Base-by-base conservation (phyloP, 2,113 vertebrate species). In the Ploceus nigricollis region DNA sequence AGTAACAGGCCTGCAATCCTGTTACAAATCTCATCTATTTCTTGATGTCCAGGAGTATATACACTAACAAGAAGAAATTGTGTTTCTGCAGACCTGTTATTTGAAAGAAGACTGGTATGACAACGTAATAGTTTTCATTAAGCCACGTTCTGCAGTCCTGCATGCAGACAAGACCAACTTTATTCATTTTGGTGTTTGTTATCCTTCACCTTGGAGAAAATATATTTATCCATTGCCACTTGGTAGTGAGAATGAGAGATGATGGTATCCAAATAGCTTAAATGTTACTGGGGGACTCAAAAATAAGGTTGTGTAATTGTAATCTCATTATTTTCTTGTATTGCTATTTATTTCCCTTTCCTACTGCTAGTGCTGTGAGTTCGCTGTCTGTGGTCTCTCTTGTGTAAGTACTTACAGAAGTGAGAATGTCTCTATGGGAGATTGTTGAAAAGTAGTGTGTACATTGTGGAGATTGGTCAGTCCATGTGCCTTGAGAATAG, bases 11-110 rank as follows among this genome's bases (percentile, higher is more conserved):
- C 16, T 86, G 51, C 44, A 71, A 3, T 83, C 66, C 23, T 48
- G 0, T 48, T 66, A 31, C 2, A 17, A 25, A 31, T 31, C 31
- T 14, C 15, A 1, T 40, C 0, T 64, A 40, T 58, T 73, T 75
- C 8, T n/a, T 30, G 4, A 42, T 71, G 25, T 75, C 90, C 35
- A n/a, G 44, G n/a, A 60, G 13, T 28, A 47, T 39, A 20, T 76
- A 5, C 31, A 17, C 9, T 51, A 72, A 33, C 2, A 83, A 65
- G 30, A 71, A 44, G 40, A 91, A 60, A 60, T 3, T 0, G 0
- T 37, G 16, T 70, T 68, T 73, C 45, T 58, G 4, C 30, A 31
- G 58, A 18, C 5, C 4, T 57, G 1, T 58, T 80, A 24, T 22
- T 80, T 40, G 45, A 69, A 85, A 85, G 45, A 40, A 69, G 40